Percentiles rank a stretch among this genome's conserved stretches.
Conservation (phyloP, 2,797 vertebrate species). For the Lycodopsis pacificus region DNA sequence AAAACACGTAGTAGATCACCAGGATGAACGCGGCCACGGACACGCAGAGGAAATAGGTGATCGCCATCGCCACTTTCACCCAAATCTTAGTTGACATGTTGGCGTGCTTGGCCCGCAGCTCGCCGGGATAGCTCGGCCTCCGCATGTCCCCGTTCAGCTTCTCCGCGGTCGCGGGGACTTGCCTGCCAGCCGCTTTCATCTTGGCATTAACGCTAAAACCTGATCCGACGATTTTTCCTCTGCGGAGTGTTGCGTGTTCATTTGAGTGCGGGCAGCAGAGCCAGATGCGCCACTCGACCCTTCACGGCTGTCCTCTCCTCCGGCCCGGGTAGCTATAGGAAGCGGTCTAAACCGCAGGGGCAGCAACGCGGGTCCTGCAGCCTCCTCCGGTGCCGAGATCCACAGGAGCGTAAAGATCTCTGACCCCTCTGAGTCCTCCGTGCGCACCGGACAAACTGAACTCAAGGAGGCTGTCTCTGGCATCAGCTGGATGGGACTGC, state of each 20-base stretch:
- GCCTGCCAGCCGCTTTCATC: slow-evolving; percentile 77
- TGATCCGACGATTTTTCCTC: slow-evolving; percentile 12
- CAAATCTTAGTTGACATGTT: slow-evolving; percentile 85
- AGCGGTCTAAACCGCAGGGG: not conserved
- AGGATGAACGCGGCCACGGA: slow-evolving; percentile 90
- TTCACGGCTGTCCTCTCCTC: not conserved
- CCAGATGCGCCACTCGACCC: not conserved
- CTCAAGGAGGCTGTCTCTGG: slow-evolving; percentile 43
- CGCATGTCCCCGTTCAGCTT: slow-evolving; percentile 79
- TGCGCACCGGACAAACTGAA: slow-evolving; percentile 67
- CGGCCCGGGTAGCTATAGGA: not conserved
- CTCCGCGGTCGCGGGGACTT: slow-evolving; percentile 51
- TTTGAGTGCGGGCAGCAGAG: slow-evolving; percentile 59
- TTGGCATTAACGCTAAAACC: slow-evolving; percentile 1
- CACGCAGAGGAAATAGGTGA: slow-evolving; percentile 91
- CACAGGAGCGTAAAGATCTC: slow-evolving; percentile 1
- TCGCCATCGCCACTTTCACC: slow-evolving; percentile 91
- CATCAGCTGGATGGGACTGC: slow-evolving; percentile 66
- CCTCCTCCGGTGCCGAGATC: slow-evolving; percentile 1
- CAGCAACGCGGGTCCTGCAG: slow-evolving; percentile 9
- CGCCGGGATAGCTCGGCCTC: slow-evolving; percentile 86
- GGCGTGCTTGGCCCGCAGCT: slow-evolving; percentile 85
- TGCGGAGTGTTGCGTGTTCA: slow-evolving; percentile 40
- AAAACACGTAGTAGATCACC: slow-evolving; percentile 89
- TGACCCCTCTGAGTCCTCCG: slow-evolving; percentile 47